Evolutionary conservation across 2,888 invertebrate genomes (phyloP), one percentile per base, ranked within the genome.

Genomic region (Congeria kusceri): DNA sequence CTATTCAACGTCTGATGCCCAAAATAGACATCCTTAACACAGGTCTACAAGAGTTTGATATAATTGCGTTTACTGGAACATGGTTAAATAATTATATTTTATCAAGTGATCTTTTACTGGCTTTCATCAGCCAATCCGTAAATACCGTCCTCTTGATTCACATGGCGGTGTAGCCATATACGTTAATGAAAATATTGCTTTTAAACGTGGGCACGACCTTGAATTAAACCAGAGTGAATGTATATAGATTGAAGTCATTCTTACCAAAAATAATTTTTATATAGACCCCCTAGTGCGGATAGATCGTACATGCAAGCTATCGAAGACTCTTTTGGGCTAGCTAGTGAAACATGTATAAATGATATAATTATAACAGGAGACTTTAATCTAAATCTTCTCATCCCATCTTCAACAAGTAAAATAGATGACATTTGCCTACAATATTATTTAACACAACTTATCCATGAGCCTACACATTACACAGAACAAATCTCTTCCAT

Each of bases 401-500:
- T 23, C 18, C 13, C 2, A 25, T 25, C 39, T 29, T 32, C 67
- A 11, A 44, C 57, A 25, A 20, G 44, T 18, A 64, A 64, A 46
- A 29, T 64, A 15, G 25, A 64, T 28, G 27, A 27, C 4, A 9
- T 64, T 5, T 64, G 47, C 25, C 64, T 47, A 64, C 28, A 47
- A 25, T 47, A 39, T 59, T 27, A 61, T 15, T 23, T 59, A n/a
- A 47, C 29, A 18, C 46, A 49, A 32, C 44, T 59, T 18, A 68
- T 68, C 27, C 23, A 68, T 44, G 68, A 68, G 9, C 46, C 68
- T 15, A 68, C 68, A 23, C 59, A 68, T 59, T 68, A 28, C 27
- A 68, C 68, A 18, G 68, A 68, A 59, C 44, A 44, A 20, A 59
- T 46, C 4, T 44, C 25, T 27, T 68, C 68, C 28, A 20, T 68